Evolutionary conservation across 2,113 vertebrate species (phyloP), one percentile per base, ranked within the genome.

Genomic region (Scomber colias): DNA sequence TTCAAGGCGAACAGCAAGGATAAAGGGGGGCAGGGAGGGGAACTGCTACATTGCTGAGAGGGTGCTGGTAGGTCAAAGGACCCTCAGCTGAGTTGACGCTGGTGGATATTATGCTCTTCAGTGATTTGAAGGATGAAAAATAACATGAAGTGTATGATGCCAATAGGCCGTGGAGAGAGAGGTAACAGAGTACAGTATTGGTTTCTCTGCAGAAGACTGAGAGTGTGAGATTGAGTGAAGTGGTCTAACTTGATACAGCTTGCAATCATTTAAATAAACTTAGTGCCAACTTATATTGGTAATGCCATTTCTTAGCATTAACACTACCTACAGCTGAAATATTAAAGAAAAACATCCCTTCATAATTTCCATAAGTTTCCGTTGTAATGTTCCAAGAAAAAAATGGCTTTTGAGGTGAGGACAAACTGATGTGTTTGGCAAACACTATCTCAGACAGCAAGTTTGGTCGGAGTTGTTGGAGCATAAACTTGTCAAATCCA

Each of bases 41-140:
- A 48, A 66, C 80, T 75, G 77, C 83, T 89, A 66, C 66, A 66
- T 85, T 19, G 84, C 87, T 81, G 82, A 82, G 86, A 88, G 89
- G 86, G 74, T 67, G 86, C 85, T 82, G 80, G 66, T 79, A 77
- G 90, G 87, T 90, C 84, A 84, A 84, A 85, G 30, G 77, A 89
- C 81, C 83, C 75, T 84, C 79, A 63, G 35, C 73, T 75, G 78
- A 75, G 73, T 48, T 82, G 71, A 84, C n/a, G 57, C 69, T 57
- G 12, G 55, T 79, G 65, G 78, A 89, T 85, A 84, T 79, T 82
- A 75, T 75, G 79, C 78, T 88, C 72, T 68, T 79, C 63, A 16
- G 56, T 62, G 73, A 71, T 71, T 65, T 76, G 50, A 87, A 74
- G 69, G 63, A 84, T 74, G 49, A 21, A 75, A 81, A 87, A 76